phyloP scores from a whole-genome alignment of 2,113 vertebrate genomes.

The Rafetus swinhoei region DNA sequence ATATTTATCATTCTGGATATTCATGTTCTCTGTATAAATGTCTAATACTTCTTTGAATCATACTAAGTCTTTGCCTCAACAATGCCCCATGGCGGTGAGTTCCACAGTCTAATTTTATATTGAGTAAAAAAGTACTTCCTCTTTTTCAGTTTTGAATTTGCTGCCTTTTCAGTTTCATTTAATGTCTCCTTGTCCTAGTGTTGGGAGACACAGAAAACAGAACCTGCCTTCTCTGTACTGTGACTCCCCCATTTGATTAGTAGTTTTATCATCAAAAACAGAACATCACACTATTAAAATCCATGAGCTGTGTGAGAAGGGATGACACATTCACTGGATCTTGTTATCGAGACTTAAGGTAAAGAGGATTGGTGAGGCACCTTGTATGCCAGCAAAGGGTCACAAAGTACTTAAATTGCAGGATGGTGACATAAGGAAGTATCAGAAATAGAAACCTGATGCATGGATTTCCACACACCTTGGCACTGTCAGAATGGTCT shows the following conservation, averaged over 20 bases:
- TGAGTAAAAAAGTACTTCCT: not conserved
- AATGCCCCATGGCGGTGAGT: not conserved
- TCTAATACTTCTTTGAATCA: not conserved
- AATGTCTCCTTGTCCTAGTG: fast-evolving
- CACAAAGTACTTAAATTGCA: not conserved
- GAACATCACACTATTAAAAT: not conserved
- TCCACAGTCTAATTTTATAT: not conserved
- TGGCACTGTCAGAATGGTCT: not conserved
- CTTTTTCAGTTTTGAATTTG: not conserved
- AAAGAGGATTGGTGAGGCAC: not conserved
- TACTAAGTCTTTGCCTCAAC: not conserved
- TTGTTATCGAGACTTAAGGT: not conserved
- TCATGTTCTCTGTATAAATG: not conserved
- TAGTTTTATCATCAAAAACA: not conserved
- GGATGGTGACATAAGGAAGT: not conserved
- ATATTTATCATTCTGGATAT: not conserved
- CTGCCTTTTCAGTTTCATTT: not conserved
- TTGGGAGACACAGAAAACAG: not conserved
- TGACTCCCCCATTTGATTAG: not conserved
- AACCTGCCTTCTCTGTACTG: not conserved
- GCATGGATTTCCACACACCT: not conserved
- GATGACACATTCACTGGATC: not conserved
- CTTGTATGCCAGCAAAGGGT: not conserved
- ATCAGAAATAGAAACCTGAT: not conserved
- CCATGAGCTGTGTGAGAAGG: not conserved